Evolutionary conservation across 2,113 vertebrate species (phyloP).

Genomic region (Centropristis striata): DNA sequence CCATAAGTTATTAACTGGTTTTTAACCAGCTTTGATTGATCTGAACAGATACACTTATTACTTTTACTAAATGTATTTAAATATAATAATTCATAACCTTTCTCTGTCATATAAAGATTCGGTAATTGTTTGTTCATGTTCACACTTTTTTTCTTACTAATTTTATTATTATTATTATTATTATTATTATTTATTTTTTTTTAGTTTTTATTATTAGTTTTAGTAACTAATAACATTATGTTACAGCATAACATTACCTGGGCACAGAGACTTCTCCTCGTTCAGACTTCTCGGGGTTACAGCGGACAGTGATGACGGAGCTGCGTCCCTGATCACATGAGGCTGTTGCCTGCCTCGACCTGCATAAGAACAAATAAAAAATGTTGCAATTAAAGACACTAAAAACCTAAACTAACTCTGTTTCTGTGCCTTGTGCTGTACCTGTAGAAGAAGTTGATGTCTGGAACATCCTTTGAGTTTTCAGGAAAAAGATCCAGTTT

Average conservation of each 20-base stretch:
- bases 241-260: conserved; percentile 80
- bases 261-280: conserved; percentile 90
- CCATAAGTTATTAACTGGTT: no score
- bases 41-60: no score
- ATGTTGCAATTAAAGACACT: neutral
- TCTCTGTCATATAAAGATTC: no score
- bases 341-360: conserved; percentile 89
- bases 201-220: no score
- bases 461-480: conserved; percentile 84
- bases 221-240: no score
- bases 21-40: no score
- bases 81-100: no score
- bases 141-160: no score
- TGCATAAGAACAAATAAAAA: conserved; percentile 46
- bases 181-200: no score
- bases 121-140: no score
- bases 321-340: conserved; percentile 92
- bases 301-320: conserved; percentile 91
- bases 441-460: conserved; percentile 98
- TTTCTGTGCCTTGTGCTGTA: conserved; percentile 63
- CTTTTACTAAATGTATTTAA: no score
- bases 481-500: conserved; percentile 88
- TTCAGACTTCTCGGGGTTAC: conserved; percentile 86
- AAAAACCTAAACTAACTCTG: neutral
- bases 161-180: no score